Conservation (phyloP, 1,140 invertebrate species). For the Chymomyza costata region DNA sequence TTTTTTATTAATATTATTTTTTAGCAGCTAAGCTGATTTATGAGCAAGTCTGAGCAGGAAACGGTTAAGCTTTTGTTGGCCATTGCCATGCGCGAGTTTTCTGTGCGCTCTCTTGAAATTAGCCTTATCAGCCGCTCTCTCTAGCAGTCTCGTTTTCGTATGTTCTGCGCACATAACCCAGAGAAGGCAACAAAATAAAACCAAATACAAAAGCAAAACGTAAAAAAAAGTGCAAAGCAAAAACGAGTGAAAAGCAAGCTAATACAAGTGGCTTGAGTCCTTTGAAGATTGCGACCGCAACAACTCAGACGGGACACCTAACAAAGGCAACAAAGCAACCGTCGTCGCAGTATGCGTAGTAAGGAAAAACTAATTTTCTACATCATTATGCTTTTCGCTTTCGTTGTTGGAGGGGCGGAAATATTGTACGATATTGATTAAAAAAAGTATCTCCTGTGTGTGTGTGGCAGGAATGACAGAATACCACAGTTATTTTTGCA, state of each 20-base stretch:
- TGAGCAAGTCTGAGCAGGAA: slow-evolving; percentile 34
- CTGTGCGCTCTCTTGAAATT: background rate
- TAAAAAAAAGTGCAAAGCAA: slow-evolving; percentile 10
- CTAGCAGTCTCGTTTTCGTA: slow-evolving; percentile 10
- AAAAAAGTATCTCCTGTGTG: background rate
- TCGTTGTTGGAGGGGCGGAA: slow-evolving; percentile 26
- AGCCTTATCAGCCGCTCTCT: slow-evolving; percentile 4
- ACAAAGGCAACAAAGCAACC: slow-evolving; percentile 1
- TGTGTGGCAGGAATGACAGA: too few species aligned
- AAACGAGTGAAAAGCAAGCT: slow-evolving; percentile 11
- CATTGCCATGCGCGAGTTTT: slow-evolving; percentile 28
- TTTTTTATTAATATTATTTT: slow-evolving; percentile 27
- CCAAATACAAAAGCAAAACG: slow-evolving; percentile 21
- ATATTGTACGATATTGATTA: slow-evolving; percentile 13
- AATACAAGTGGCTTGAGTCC: slow-evolving; percentile 15
- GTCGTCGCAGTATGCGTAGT: too few species aligned
- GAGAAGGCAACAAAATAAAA: slow-evolving; percentile 64
- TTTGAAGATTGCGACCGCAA: slow-evolving; percentile 33
- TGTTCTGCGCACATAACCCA: slow-evolving; percentile 65
- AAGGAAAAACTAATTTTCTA: slow-evolving; percentile 64
- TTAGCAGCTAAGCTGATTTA: background rate
- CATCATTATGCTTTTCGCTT: slow-evolving; percentile 66
- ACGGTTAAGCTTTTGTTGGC: slow-evolving; percentile 62
- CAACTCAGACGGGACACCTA: slow-evolving; percentile 19
- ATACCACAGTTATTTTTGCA: slow-evolving; percentile 3